phyloP scores from a whole-genome alignment of 23 tunicate species.

The Diplosoma virens region DNA sequence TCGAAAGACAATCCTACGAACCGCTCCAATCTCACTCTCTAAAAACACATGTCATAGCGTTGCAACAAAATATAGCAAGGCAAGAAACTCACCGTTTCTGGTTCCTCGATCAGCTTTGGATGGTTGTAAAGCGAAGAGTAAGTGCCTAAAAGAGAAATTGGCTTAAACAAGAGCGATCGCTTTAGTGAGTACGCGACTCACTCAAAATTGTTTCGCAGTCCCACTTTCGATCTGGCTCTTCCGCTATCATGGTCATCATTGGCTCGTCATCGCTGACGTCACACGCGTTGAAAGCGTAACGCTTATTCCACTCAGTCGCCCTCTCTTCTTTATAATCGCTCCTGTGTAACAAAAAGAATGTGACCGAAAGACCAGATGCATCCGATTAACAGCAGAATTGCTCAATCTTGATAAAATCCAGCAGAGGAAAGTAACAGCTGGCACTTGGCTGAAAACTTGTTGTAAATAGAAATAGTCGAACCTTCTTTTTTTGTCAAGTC shows the following conservation, averaged over 20 bases:
- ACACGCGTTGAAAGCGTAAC: background rate
- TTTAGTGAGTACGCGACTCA: slow-evolving; percentile 29
- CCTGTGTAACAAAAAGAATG: too few relatives aligned
- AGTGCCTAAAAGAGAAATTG: slow-evolving; percentile 47
- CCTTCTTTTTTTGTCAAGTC: too few relatives aligned
- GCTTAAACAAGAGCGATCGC: background rate
- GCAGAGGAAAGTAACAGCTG: too few relatives aligned
- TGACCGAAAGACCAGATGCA: too few relatives aligned
- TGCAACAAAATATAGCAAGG: background rate
- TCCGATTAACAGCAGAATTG: too few relatives aligned
- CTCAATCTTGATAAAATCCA: too few relatives aligned
- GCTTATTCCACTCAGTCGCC: slow-evolving; percentile 29
- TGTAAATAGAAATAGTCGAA: too few relatives aligned
- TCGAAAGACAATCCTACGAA: slow-evolving; percentile 67
- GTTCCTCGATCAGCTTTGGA: slow-evolving; percentile 69
- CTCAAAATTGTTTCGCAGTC: slow-evolving; percentile 86
- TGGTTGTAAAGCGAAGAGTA: slow-evolving; percentile 77
- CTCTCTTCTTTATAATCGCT: too few relatives aligned
- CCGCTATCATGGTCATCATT: slow-evolving; percentile 34
- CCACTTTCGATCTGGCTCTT: slow-evolving; percentile 47
- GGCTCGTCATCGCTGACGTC: slow-evolving; percentile 25
- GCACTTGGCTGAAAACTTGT: too few relatives aligned
- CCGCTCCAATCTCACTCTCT: slow-evolving; percentile 56
- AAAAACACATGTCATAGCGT: background rate
- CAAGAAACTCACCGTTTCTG: background rate